Percentiles rank a stretch among this genome's conserved stretches.
These are phyloP conservation scores for Lordiphosa clarofinis DNA, from an alignment of 1,140 invertebrate genomes.

Conservation along the genomic window DNA sequence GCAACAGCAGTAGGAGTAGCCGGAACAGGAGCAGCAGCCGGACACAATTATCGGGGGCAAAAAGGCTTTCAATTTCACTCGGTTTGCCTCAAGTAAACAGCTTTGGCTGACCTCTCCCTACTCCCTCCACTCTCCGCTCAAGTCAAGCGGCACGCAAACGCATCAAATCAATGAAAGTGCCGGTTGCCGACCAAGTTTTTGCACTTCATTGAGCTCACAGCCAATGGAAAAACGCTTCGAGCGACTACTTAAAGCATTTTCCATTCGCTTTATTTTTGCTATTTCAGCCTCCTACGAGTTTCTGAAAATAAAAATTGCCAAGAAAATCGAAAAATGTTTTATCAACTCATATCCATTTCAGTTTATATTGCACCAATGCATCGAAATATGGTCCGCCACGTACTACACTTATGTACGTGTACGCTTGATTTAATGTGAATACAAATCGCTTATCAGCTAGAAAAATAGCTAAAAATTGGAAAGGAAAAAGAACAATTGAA, in stretches of 20 bases:
- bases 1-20: slow-evolving; percentile 3
- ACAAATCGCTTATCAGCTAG: slow-evolving; percentile 58
- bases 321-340: slow-evolving; percentile 46
- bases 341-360: neutral
- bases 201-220: slow-evolving; percentile 65
- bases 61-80: slow-evolving; percentile 72
- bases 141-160: slow-evolving; percentile 73
- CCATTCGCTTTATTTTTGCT: slow-evolving; percentile 52
- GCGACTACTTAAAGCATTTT: slow-evolving; percentile 51
- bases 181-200: slow-evolving; percentile 49
- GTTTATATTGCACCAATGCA: slow-evolving; percentile 6
- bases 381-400: slow-evolving; percentile 17
- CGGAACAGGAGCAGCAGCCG: slow-evolving; percentile 32
- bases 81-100: slow-evolving; percentile 70
- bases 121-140: slow-evolving; percentile 26
- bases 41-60: slow-evolving; percentile 61
- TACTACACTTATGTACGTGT: slow-evolving; percentile 3
- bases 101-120: slow-evolving; percentile 29
- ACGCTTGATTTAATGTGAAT: slow-evolving; percentile 61
- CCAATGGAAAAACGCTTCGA: slow-evolving; percentile 19
- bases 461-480: slow-evolving; percentile 4
- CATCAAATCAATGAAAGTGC: slow-evolving; percentile 76
- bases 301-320: slow-evolving; percentile 68
- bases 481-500: neutral
- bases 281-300: slow-evolving; percentile 35